These are phyloP conservation scores for Sclerurus mexicanus DNA, from an alignment of 2,113 vertebrate genomes.

Conservation along the genomic window DNA sequence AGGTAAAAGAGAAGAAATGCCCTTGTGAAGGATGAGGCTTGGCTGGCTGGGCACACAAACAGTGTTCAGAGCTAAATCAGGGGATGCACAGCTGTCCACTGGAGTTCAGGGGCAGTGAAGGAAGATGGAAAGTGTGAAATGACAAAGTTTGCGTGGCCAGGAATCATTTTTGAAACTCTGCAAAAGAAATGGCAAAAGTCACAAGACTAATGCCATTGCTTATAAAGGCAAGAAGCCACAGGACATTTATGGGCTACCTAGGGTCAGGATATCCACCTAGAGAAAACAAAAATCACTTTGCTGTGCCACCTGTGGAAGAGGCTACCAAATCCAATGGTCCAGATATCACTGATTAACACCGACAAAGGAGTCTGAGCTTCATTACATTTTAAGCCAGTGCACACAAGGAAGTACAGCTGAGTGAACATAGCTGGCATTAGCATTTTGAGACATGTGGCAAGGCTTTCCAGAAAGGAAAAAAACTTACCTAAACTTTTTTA, in stretches of 20 bases:
- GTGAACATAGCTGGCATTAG: neutral
- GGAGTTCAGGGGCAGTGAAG: neutral
- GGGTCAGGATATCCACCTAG: neutral
- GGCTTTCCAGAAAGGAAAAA: neutral
- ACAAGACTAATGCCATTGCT: neutral
- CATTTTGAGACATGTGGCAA: neutral
- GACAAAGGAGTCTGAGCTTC: neutral
- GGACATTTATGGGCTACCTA: neutral
- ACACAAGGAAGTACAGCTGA: neutral
- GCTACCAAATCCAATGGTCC: neutral
- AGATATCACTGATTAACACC: neutral
- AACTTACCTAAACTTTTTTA: neutral
- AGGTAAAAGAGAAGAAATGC: neutral
- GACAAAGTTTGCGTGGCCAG: neutral
- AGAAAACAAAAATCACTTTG: neutral
- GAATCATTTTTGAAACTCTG: neutral
- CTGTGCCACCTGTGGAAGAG: neutral
- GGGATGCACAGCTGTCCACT: accelerated
- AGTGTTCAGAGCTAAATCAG: neutral
- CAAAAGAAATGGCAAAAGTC: neutral
- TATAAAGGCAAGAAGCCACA: neutral
- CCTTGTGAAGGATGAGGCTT: neutral
- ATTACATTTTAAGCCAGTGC: neutral
- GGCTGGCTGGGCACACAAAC: neutral
- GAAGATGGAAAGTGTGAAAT: neutral